Evolutionary conservation across 2,888 invertebrate genomes (phyloP), one percentile per base, ranked within the genome.

Genomic region (Mesoligia furuncula): DNA sequence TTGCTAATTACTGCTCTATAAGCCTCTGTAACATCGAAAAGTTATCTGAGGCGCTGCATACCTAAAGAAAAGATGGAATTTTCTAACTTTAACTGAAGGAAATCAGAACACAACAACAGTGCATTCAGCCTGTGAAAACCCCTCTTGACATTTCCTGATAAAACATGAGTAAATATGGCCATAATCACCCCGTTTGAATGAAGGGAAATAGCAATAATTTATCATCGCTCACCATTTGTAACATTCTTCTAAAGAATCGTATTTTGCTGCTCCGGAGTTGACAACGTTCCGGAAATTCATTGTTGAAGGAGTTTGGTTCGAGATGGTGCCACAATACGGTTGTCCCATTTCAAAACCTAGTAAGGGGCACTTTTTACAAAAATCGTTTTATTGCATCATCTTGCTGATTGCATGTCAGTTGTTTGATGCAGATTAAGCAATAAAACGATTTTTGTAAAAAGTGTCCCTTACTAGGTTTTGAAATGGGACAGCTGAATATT

Each of bases 281-380:
- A 82, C 70, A 85, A 64, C 31, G 42, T 45, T 36, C 39, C n/a
- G 85, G 85, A 85, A 75, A 72, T 68, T 68, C 68, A 61, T 82
- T 82, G 81, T 81, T 75, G 42, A 45, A 48, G 36, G 17, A 15
- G 24, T 20, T 27, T 78, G 51, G 54, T 20, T 54, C 3, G 13
- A 77, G 54, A 81, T 57, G 51, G n/a, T 6, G 48, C 42, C 15
- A 13, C 51, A 51, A 69, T n/a, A n/a, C n/a, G n/a, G n/a, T n/a
- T n/a, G n/a, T n/a, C n/a, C n/a, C n/a, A n/a, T n/a, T n/a, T n/a
- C n/a, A n/a, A n/a, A n/a, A n/a, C n/a, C n/a, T n/a, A n/a, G n/a
- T n/a, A n/a, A n/a, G n/a, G n/a, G n/a, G n/a, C n/a, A n/a, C n/a
- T n/a, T n/a, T n/a, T n/a, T n/a, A n/a, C n/a, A n/a, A n/a, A n/a